These are phyloP conservation scores for Coranthus polyacanthus DNA, from an alignment of 2,797 vertebrate genomes.

Conservation along the genomic window DNA sequence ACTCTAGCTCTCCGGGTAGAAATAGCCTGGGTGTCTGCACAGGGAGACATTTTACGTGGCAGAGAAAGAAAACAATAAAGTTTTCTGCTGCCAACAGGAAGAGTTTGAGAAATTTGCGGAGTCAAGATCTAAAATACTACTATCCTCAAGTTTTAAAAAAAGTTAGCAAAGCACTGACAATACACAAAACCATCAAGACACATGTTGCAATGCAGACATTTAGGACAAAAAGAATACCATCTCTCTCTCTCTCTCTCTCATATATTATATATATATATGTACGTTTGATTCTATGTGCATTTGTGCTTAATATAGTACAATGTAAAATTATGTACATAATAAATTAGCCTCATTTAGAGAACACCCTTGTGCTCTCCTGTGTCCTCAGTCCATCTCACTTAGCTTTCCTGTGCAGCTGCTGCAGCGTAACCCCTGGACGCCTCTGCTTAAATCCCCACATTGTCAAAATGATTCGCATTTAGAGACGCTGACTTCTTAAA, in stretches of 20 bases:
- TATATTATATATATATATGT: too few relatives aligned
- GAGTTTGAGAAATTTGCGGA: too few relatives aligned
- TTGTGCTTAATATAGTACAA: slow-evolving; percentile 1
- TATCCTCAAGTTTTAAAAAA: too few relatives aligned
- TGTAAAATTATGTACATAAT: slow-evolving; percentile 43
- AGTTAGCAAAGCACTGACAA: too few relatives aligned
- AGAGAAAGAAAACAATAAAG: slow-evolving; percentile 9
- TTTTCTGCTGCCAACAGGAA: too few relatives aligned
- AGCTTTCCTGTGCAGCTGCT: slow-evolving; percentile 4
- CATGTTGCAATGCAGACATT: too few relatives aligned
- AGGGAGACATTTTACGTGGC: slow-evolving; percentile 5
- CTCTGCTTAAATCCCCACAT: slow-evolving; percentile 2
- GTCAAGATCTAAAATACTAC: too few relatives aligned
- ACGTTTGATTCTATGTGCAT: background rate
- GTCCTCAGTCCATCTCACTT: slow-evolving; percentile 14
- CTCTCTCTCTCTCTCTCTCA: too few relatives aligned
- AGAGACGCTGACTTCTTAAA: background rate
- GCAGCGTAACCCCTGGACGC: background rate
- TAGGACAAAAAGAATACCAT: too few relatives aligned
- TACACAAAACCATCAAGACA: too few relatives aligned
- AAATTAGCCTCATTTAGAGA: slow-evolving; percentile 41
- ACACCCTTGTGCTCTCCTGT: slow-evolving; percentile 11
- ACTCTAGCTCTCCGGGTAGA: too few relatives aligned
- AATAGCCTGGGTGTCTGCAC: background rate
- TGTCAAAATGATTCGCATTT: background rate